Percentiles rank a stretch among this genome's conserved stretches.
phyloP scores from a whole-genome alignment of 2,888 invertebrate species.

The Eristalinus sepulchralis region DNA sequence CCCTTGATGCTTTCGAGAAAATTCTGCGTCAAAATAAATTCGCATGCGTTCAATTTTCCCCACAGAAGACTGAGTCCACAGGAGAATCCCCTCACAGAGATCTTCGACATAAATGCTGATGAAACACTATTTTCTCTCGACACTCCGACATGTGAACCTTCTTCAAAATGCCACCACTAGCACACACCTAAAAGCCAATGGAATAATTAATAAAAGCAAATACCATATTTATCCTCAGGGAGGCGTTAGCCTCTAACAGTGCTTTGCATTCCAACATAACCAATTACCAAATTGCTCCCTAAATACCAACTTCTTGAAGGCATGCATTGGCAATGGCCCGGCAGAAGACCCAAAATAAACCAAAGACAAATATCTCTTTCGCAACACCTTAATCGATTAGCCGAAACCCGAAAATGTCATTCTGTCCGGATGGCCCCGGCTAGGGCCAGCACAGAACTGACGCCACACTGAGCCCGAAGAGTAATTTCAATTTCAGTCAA shows the following conservation, averaged over 20 bases:
- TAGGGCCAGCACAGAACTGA: background rate
- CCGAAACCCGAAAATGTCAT: conserved; percentile 46
- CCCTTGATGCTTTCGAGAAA: background rate
- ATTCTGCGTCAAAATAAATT: background rate
- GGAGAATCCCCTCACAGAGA: background rate
- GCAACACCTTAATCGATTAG: conserved; percentile 58
- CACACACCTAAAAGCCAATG: background rate
- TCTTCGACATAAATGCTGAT: background rate
- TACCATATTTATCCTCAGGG: conserved; percentile 1
- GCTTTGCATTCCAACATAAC: conserved; percentile 20
- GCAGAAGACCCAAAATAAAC: conserved; percentile 28
- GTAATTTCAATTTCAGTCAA: conserved; percentile 67
- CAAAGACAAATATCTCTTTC: conserved; percentile 47
- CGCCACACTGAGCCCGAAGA: conserved; percentile 39
- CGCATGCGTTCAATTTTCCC: background rate
- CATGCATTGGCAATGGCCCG: conserved; percentile 17
- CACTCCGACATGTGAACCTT: background rate
- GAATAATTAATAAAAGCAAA: conserved; percentile 36
- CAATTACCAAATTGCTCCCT: conserved; percentile 52
- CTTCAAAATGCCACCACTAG: background rate
- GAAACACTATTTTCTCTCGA: background rate
- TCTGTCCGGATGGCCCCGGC: background rate
- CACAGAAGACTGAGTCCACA: background rate
- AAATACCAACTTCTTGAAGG: conserved; percentile 30
- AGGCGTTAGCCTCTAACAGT: background rate